Conservation (phyloP, 2,888 invertebrate species). For the Drosophila helvetica region DNA sequence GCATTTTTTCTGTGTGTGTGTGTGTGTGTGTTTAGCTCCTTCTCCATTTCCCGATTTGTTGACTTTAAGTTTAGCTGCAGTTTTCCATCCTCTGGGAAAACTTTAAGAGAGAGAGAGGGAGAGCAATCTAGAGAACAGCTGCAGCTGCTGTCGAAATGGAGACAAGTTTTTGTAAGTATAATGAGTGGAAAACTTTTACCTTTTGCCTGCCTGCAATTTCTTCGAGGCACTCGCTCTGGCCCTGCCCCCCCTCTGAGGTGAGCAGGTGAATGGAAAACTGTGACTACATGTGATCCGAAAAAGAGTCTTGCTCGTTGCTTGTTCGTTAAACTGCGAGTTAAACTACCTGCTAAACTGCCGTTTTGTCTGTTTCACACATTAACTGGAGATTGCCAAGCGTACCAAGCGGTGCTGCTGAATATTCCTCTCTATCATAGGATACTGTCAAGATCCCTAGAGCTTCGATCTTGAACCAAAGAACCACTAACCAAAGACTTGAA, state of each 20-base stretch:
- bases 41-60: conserved; percentile 14
- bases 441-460: too few species aligned
- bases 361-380: neutral
- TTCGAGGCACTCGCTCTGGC: neutral
- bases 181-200: conserved; percentile 59
- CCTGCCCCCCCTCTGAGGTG: neutral
- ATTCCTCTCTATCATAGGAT: too few species aligned
- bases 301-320: neutral
- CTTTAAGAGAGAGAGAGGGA: conserved; percentile 6
- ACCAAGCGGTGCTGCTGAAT: too few species aligned
- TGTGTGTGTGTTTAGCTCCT: conserved; percentile 23
- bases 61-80: conserved; percentile 46
- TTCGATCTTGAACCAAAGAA: too few species aligned
- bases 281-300: neutral
- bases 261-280: neutral
- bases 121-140: conserved; percentile 3
- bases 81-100: conserved; percentile 5
- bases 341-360: neutral
- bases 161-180: conserved; percentile 56
- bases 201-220: conserved; percentile 22
- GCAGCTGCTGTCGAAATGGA: conserved; percentile 42
- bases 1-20: conserved; percentile 38
- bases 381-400: too few species aligned
- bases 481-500: too few species aligned
- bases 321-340: neutral